phyloP scores from a whole-genome alignment of 2,113 vertebrate genomes.

The Myiopsitta monachus region DNA sequence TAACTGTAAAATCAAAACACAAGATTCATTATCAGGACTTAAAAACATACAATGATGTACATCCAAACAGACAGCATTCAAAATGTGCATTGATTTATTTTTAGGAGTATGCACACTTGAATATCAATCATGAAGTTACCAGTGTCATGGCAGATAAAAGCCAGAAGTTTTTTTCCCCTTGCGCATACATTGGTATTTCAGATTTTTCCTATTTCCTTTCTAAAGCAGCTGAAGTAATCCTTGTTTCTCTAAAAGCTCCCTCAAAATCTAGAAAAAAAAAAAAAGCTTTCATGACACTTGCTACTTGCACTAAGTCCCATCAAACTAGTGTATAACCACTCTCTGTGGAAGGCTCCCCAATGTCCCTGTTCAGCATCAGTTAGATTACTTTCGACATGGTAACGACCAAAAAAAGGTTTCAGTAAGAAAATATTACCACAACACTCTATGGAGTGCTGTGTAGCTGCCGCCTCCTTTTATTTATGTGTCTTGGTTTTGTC shows the following conservation, averaged over 20 bases:
- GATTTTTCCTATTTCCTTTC: neutral
- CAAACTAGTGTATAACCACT: neutral
- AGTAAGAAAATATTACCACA: neutral
- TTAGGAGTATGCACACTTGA: neutral
- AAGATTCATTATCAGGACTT: neutral
- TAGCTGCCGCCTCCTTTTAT: neutral
- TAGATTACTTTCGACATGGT: neutral
- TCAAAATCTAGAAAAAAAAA: neutral
- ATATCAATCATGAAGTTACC: slow-evolving; percentile 26
- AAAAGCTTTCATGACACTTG: neutral
- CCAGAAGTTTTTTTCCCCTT: neutral
- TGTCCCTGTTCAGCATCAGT: neutral
- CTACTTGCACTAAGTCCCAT: neutral
- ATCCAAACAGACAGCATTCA: slow-evolving; percentile 1
- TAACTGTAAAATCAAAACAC: neutral
- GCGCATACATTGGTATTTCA: neutral
- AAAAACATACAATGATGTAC: neutral
- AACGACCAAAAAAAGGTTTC: neutral
- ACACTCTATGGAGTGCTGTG: neutral
- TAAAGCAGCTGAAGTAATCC: neutral
- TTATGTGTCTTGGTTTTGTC: neutral
- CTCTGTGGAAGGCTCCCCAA: neutral
- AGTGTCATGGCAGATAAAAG: neutral
- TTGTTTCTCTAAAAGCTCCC: neutral
- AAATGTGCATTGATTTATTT: slow-evolving; percentile 15